Conservation (phyloP, 2,888 invertebrate genomes). For the Teleogryllus oceanicus region DNA sequence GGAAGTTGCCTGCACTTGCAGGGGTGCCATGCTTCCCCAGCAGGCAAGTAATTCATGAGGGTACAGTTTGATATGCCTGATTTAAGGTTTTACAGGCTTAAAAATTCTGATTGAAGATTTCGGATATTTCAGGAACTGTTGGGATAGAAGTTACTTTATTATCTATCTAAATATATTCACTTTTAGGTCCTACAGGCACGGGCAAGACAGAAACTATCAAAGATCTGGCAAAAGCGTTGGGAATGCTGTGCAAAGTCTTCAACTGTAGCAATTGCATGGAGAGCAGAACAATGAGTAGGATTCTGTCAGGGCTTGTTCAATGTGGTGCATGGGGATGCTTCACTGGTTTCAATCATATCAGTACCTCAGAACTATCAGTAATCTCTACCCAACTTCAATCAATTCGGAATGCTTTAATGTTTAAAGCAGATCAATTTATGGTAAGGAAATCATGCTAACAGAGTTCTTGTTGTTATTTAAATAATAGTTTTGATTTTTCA, state of each 20-base stretch:
- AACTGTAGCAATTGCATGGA: slow-evolving; percentile 5
- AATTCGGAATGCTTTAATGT: not conserved
- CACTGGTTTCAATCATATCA: not conserved
- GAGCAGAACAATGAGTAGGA: not conserved
- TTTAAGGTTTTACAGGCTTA: no score
- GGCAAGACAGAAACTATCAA: slow-evolving; percentile 19
- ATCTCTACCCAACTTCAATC: slow-evolving; percentile 3
- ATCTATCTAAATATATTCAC: no score
- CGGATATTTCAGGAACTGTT: no score
- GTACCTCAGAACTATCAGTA: not conserved
- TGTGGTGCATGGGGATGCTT: slow-evolving; percentile 22
- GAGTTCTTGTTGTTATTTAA: no score
- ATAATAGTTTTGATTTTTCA: no score
- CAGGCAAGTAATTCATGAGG: no score
- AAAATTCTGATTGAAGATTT: no score
- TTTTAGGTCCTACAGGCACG: slow-evolving; percentile 2
- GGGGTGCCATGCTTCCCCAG: no score
- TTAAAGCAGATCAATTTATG: not conserved
- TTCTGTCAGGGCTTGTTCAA: not conserved
- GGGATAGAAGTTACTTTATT: no score
- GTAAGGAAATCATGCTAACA: not conserved
- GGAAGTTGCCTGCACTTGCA: no score
- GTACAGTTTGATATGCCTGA: no score
- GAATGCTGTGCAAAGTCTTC: not conserved
- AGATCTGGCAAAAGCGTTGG: not conserved